A percentile compares a stretch with the other conserved stretches of the same genome.
phyloP scores from a whole-genome alignment of 2,888 invertebrate genomes.

The Alsophila aescularia region DNA sequence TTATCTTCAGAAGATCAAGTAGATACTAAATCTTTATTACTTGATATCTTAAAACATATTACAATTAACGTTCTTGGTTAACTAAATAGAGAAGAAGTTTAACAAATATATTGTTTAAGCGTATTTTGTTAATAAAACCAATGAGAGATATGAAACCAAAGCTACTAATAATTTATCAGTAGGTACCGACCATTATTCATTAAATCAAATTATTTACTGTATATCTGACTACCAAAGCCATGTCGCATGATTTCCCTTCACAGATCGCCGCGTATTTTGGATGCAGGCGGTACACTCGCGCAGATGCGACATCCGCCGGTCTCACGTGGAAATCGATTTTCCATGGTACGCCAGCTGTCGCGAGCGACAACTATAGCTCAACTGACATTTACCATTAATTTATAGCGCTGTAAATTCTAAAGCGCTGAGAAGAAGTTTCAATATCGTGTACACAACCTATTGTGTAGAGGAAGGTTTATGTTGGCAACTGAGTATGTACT shows the following conservation, averaged over 20 bases:
- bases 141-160: no score
- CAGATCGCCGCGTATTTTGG: slow-evolving; percentile 67
- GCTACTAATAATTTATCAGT: background rate
- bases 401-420: slow-evolving; percentile 39
- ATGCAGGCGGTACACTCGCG: slow-evolving; percentile 70
- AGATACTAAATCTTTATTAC: no score
- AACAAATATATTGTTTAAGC: no score
- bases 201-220: no score
- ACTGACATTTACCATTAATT: slow-evolving; percentile 34
- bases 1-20: no score
- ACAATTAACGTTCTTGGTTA: no score
- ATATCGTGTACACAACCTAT: slow-evolving; percentile 35
- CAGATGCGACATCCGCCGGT: slow-evolving; percentile 83
- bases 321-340: slow-evolving; percentile 84
- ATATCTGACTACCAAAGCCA: slow-evolving; percentile 34
- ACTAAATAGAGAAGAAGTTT: no score
- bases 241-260: slow-evolving; percentile 52
- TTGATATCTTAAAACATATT: no score
- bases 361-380: slow-evolving; percentile 72
- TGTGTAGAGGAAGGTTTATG: slow-evolving; percentile 16
- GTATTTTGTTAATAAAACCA: no score
- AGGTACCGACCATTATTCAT: background rate
- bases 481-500: slow-evolving; percentile 69
- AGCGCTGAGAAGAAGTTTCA: slow-evolving; percentile 38
- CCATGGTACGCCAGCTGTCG: slow-evolving; percentile 83